Percentiles rank a stretch among this genome's conserved stretches.
Evolutionary conservation across 2,888 invertebrate genomes (phyloP).

Genomic region (Drosophila meridionalis): DNA sequence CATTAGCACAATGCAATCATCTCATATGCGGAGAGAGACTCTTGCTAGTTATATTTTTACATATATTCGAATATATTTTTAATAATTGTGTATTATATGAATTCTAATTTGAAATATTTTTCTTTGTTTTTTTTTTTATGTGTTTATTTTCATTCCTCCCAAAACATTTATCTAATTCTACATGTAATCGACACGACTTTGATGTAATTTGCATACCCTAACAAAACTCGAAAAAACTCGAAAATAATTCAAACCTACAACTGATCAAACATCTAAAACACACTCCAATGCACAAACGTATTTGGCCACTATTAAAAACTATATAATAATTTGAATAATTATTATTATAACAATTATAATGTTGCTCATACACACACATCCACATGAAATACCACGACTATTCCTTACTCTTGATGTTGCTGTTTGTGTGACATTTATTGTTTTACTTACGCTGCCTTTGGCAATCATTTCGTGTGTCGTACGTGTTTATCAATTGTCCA

Average conservation of each 20-base stretch:
- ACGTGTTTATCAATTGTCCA: conserved; percentile 27
- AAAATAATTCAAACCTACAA: not conserved
- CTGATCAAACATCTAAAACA: not conserved
- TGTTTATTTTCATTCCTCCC: conserved; percentile 8
- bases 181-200: not conserved
- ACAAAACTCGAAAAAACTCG: not conserved
- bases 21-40: not conserved
- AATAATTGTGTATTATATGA: conserved; percentile 1
- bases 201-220: not conserved
- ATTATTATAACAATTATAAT: not conserved
- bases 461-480: conserved; percentile 31
- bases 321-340: not conserved
- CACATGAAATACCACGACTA: not conserved
- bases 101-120: conserved; percentile 11
- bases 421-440: conserved; percentile 39
- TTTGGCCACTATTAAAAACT: not conserved
- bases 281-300: not conserved
- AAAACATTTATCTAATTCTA: not conserved
- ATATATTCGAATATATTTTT: not conserved
- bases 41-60: not conserved
- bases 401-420: conserved; percentile 9
- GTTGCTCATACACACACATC: conserved; percentile 1
- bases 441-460: conserved; percentile 58
- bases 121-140: not conserved
- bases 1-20: not conserved